These are phyloP conservation scores for Ceratosolen solmsi DNA, from an alignment of 1,140 invertebrate genomes.

Conservation along the genomic window DNA sequence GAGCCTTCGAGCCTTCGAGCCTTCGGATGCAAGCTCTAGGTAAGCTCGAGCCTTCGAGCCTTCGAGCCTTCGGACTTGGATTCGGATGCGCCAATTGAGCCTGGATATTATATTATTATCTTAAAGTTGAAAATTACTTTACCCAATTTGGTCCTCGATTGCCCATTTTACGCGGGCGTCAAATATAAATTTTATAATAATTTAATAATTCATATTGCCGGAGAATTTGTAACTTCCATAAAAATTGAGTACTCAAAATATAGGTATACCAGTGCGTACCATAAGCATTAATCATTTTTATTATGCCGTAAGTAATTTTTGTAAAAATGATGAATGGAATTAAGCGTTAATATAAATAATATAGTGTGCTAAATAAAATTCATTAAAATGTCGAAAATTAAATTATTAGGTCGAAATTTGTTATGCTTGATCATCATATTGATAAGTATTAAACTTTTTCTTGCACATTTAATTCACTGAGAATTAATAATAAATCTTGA, in stretches of 20 bases:
- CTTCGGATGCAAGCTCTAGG: no score
- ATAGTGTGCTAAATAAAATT: not conserved
- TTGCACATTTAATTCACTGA: not conserved
- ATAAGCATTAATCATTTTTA: constrained; percentile 12
- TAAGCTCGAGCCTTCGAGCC: no score
- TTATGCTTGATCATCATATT: not conserved
- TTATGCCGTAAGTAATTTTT: not conserved
- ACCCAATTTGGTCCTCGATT: no score
- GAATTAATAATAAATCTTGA: no score
- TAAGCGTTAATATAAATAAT: constrained; percentile 9
- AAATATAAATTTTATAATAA: not conserved
- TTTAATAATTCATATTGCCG: constrained; percentile 9
- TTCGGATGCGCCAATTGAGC: no score
- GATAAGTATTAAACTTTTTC: not conserved
- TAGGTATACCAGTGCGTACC: not conserved
- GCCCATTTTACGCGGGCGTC: no score
- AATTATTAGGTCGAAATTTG: constrained; percentile 21
- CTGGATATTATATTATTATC: no score
- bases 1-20: no score
- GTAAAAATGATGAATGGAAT: not conserved
- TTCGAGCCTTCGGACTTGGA: no score
- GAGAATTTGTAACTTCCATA: constrained; percentile 5
- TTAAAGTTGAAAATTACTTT: no score
- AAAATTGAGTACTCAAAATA: not conserved
- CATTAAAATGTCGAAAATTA: constrained; percentile 7